phyloP scores from a whole-genome alignment of 2,113 vertebrate genomes.

The Neodontobutis hainanensis region DNA sequence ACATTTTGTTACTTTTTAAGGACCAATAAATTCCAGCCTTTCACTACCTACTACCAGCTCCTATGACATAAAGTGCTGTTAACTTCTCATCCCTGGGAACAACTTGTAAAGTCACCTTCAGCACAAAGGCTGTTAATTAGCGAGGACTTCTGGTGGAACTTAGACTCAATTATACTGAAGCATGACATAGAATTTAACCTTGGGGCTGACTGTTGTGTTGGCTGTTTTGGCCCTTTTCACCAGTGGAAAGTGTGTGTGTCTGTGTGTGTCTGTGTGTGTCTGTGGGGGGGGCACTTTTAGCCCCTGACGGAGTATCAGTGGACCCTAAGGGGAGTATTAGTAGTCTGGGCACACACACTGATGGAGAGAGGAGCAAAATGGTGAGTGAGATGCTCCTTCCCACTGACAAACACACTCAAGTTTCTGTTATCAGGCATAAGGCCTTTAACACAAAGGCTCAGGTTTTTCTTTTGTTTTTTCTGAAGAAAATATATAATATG shows the following conservation, averaged over 20 bases:
- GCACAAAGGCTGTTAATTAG: conserved; percentile 18
- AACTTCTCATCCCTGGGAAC: not conserved
- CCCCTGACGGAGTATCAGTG: not conserved
- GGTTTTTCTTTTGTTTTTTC: not conserved
- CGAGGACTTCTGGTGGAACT: conserved; percentile 6
- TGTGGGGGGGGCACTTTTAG: conserved; percentile 2
- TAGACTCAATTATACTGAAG: conserved; percentile 10
- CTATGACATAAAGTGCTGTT: not conserved
- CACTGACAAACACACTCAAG: conserved; percentile 43
- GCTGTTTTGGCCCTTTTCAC: not conserved
- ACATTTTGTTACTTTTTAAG: not conserved
- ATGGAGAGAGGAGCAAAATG: conserved; percentile 9
- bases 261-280: conserved; percentile 5
- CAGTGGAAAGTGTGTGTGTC: not conserved
- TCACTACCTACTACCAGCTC: not conserved
- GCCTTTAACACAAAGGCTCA: conserved; percentile 10
- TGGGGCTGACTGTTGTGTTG: not conserved
- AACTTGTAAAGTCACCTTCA: conserved; percentile 6
- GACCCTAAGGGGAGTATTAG: conserved; percentile 36
- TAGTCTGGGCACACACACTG: conserved; percentile 39
- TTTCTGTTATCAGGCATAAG: conserved; percentile 20
- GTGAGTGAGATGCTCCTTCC: conserved; percentile 38
- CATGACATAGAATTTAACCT: conserved; percentile 5
- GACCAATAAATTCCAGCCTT: not conserved
- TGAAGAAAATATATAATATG: not conserved